Conservation (phyloP, 2,888 invertebrate species). For the Brachyopa scutellaris region DNA sequence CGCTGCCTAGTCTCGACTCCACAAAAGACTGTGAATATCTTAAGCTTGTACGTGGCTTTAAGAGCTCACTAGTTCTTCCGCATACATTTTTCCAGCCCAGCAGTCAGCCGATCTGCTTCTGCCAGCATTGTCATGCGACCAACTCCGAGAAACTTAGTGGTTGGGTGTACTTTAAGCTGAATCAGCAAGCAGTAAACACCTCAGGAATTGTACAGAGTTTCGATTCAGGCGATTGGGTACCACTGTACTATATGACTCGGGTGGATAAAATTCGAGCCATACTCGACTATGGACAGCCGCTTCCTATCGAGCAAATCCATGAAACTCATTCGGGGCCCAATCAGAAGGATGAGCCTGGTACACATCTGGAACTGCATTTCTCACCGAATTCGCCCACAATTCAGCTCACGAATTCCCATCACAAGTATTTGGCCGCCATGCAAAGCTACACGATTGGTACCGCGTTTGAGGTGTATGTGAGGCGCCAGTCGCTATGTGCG, state of each 20-base stretch:
- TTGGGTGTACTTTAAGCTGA: conserved; percentile 81
- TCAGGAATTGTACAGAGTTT: conserved; percentile 74
- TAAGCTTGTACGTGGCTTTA: conserved; percentile 80
- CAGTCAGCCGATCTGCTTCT: conserved; percentile 80
- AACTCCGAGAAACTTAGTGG: conserved; percentile 79
- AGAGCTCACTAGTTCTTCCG: conserved; percentile 80
- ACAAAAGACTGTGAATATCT: conserved; percentile 81
- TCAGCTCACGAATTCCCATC: conserved; percentile 78
- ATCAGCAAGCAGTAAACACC: conserved; percentile 80
- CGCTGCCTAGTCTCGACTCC: conserved; percentile 77
- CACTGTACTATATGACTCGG: conserved; percentile 80
- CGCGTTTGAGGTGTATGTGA: conserved; percentile 81
- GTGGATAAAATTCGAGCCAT: conserved; percentile 82
- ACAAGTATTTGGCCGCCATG: conserved; percentile 77
- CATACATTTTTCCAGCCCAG: conserved; percentile 80
- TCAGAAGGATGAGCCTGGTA: conserved; percentile 81
- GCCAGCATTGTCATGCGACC: conserved; percentile 77
- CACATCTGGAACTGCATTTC: conserved; percentile 79
- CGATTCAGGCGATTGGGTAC: conserved; percentile 79
- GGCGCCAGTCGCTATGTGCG: conserved; percentile 80
- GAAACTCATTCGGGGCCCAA: conserved; percentile 76
- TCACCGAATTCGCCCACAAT: conserved; percentile 79
- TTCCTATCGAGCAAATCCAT: conserved; percentile 79
- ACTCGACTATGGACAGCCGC: conserved; percentile 81
- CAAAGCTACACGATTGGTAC: conserved; percentile 80